Evolutionary conservation across 2,888 invertebrate genomes (phyloP).

Genomic region (Chrysolina haemoptera): DNA sequence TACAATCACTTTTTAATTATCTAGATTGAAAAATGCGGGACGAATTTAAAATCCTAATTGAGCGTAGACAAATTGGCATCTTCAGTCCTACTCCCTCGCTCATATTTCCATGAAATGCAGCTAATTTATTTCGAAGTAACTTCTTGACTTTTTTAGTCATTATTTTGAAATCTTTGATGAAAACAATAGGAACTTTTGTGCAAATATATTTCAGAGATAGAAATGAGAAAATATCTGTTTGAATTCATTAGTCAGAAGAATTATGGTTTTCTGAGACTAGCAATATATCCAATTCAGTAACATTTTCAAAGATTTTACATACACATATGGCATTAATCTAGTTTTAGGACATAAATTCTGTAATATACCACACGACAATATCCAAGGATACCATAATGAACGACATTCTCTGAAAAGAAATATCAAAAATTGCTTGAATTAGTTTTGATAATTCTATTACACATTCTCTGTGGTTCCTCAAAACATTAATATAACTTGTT

Average conservation of each 20-base stretch:
- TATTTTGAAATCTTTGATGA: slow-evolving; percentile 61
- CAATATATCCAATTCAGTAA: background rate
- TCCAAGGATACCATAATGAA: no score
- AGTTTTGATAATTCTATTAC: no score
- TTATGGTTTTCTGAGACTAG: background rate
- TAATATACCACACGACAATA: no score
- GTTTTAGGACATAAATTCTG: no score
- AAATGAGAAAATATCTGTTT: slow-evolving; percentile 4
- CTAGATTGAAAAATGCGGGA: slow-evolving; percentile 50
- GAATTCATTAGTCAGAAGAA: background rate
- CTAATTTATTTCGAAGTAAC: slow-evolving; percentile 61
- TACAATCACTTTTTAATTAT: slow-evolving; percentile 53
- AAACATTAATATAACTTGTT: no score
- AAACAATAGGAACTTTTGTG: slow-evolving; percentile 48
- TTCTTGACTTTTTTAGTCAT: slow-evolving; percentile 63
- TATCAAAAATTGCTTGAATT: no score
- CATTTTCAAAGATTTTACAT: no score
- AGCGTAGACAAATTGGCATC: slow-evolving; percentile 55
- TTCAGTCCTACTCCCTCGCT: slow-evolving; percentile 48
- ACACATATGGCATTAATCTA: no score
- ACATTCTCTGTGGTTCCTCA: no score
- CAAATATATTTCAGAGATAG: slow-evolving; percentile 29
- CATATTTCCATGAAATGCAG: slow-evolving; percentile 57
- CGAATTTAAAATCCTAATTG: slow-evolving; percentile 49
- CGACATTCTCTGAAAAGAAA: no score